These are phyloP conservation scores for Rhadinocentrus ornatus DNA, from an alignment of 2,797 vertebrate genomes.

Conservation along the genomic window DNA sequence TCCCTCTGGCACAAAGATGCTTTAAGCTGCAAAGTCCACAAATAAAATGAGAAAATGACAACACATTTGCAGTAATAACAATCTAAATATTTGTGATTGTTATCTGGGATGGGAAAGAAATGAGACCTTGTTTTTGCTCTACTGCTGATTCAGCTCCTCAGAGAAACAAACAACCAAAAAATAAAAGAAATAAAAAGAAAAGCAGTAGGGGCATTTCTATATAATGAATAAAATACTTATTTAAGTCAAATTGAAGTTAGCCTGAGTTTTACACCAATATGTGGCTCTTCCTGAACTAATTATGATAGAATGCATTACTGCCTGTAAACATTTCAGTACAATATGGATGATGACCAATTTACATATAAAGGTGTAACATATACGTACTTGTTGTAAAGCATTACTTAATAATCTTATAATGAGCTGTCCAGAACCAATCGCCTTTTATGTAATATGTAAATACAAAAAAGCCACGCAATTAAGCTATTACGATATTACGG, in stretches of 20 bases:
- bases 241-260: background rate
- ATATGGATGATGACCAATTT: background rate
- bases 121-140: background rate
- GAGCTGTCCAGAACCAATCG: background rate
- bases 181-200: background rate
- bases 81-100: slow-evolving; percentile 25
- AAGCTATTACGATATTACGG: no score
- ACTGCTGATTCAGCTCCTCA: background rate
- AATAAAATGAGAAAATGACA: background rate
- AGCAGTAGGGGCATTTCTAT: background rate
- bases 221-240: background rate
- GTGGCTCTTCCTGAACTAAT: background rate
- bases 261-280: background rate
- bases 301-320: background rate
- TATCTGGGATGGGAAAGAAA: slow-evolving; percentile 40
- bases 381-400: background rate
- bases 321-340: no score
- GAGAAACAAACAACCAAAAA: background rate
- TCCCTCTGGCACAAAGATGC: background rate
- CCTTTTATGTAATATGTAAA: background rate
- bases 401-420: background rate
- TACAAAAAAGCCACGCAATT: background rate
- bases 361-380: background rate
- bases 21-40: background rate
- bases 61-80: slow-evolving; percentile 15